phyloP scores from a whole-genome alignment of 2,113 vertebrate genomes.

The Serilophus lunatus region DNA sequence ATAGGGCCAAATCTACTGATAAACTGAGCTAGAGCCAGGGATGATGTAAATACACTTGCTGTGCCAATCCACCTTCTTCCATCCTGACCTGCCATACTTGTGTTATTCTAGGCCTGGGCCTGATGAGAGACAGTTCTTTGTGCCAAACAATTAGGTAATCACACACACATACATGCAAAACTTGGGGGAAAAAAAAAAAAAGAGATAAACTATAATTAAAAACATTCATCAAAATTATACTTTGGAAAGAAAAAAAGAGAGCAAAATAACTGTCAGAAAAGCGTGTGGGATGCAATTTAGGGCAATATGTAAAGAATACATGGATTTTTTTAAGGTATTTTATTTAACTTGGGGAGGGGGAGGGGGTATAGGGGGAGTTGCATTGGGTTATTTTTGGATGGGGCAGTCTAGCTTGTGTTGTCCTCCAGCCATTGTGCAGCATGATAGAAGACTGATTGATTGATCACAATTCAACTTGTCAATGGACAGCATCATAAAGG shows the following conservation, averaged over 20 bases:
- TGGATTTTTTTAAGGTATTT: background rate
- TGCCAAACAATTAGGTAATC: slow-evolving; percentile 15
- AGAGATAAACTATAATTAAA: background rate
- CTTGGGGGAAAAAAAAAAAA: background rate
- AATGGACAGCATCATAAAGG: slow-evolving; percentile 8
- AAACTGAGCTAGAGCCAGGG: background rate
- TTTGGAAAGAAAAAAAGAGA: background rate
- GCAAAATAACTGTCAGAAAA: background rate
- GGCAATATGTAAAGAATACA: background rate
- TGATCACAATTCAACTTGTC: slow-evolving; percentile 11
- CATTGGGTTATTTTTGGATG: background rate
- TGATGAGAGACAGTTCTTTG: background rate
- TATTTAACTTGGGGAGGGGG: background rate
- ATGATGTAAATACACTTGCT: slow-evolving; percentile 5
- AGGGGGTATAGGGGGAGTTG: too few relatives aligned
- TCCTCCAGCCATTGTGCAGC: background rate
- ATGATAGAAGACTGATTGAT: background rate
- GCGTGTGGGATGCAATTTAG: background rate
- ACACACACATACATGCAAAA: background rate
- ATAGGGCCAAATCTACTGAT: slow-evolving; percentile 16
- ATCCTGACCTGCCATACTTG: background rate
- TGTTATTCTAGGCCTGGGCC: background rate
- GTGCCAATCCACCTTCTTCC: slow-evolving; percentile 27
- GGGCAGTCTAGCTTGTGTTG: background rate
- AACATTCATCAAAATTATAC: background rate